A percentile compares a stretch with the other conserved stretches of the same genome.
These are phyloP conservation scores for Synergus gifuensis DNA, from an alignment of 2,888 invertebrate genomes.

Conservation along the genomic window DNA sequence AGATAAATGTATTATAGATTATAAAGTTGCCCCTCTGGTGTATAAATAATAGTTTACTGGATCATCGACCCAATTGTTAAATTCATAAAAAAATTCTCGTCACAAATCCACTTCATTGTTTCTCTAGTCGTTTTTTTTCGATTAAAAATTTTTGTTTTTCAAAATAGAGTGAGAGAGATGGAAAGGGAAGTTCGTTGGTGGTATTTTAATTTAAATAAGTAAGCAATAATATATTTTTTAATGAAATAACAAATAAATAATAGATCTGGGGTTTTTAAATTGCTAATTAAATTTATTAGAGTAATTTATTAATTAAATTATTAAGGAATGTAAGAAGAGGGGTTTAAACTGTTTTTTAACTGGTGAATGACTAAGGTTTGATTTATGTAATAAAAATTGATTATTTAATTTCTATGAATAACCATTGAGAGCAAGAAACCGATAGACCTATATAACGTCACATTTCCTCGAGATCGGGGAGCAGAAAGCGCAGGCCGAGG, in stretches of 20 bases:
- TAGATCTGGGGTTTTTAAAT: too few relatives aligned
- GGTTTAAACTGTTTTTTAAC: background rate
- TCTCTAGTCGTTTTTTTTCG: background rate
- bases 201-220: too few relatives aligned
- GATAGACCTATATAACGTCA: conserved; percentile 18
- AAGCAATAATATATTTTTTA: too few relatives aligned
- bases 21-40: background rate
- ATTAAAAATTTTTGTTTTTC: background rate
- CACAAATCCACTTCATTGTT: background rate
- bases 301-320: too few relatives aligned
- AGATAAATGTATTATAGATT: background rate
- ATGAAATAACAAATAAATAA: too few relatives aligned
- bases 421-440: background rate
- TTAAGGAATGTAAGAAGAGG: too few relatives aligned
- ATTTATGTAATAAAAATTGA: background rate
- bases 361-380: background rate
- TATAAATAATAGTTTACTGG: conserved; percentile 1
- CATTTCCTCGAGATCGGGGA: conserved; percentile 24
- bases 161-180: background rate
- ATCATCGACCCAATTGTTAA: conserved; percentile 3
- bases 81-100: background rate
- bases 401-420: conserved; percentile 4
- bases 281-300: too few relatives aligned
- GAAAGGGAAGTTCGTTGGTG: background rate
- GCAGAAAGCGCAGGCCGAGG: conserved; percentile 32